A percentile compares a stretch with the other conserved stretches of the same genome.
These are phyloP conservation scores for Pollenia angustigena DNA, from an alignment of 2,888 invertebrate species.

Conservation along the genomic window DNA sequence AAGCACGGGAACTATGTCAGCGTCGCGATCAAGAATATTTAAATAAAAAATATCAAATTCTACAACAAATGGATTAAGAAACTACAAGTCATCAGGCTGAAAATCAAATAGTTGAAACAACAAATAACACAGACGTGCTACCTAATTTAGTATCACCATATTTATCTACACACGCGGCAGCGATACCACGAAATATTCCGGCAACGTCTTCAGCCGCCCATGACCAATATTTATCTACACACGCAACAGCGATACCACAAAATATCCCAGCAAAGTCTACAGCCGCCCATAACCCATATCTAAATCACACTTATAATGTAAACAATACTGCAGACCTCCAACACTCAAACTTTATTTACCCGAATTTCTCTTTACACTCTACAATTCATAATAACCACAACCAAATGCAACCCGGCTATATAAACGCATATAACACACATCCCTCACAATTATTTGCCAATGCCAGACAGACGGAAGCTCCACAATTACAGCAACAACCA, in stretches of 20 bases:
- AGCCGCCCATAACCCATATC: conserved; percentile 9
- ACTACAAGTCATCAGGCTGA: neutral
- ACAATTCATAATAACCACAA: conserved; percentile 18
- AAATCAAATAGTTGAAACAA: conserved; percentile 9
- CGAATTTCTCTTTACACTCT: conserved; percentile 29
- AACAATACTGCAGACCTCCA: conserved; percentile 24
- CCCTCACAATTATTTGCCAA: conserved; percentile 42
- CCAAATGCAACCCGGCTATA: conserved; percentile 15
- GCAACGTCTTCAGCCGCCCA: too few species aligned
- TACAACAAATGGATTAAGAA: conserved; percentile 50
- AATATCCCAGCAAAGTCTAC: neutral
- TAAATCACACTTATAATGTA: conserved; percentile 8
- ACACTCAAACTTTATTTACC: conserved; percentile 25
- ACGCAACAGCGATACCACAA: neutral
- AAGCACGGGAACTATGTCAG: conserved; percentile 48
- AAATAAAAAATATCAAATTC: conserved; percentile 55
- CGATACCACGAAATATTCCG: too few species aligned
- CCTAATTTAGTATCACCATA: conserved; percentile 28
- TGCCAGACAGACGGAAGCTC: conserved; percentile 18
- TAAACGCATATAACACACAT: conserved; percentile 29
- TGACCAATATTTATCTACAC: neutral
- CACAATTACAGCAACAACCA: neutral
- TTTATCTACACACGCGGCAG: neutral
- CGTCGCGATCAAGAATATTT: conserved; percentile 54
- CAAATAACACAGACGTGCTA: neutral